A percentile compares a stretch with the other conserved stretches of the same genome.
Evolutionary conservation across 2,113 vertebrate genomes (phyloP).

Genomic region (Lipophrys pholis): DNA sequence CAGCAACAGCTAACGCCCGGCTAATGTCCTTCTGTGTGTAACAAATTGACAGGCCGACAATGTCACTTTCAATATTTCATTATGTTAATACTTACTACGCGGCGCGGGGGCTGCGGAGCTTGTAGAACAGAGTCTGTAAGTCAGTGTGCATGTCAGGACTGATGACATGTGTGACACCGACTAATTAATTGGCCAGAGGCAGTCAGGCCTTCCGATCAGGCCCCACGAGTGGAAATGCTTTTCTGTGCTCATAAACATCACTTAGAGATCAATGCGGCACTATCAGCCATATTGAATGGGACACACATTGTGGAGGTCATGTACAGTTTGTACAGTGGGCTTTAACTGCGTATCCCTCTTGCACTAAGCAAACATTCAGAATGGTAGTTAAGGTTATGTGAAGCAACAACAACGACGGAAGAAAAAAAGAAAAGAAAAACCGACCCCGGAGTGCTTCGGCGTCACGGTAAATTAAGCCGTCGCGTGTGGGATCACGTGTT

Average conservation of each 20-base stretch:
- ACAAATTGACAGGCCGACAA: slow-evolving; percentile 24
- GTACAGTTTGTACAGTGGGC: slow-evolving; percentile 26
- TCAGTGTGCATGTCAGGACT: slow-evolving; percentile 30
- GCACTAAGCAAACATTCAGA: slow-evolving; percentile 43
- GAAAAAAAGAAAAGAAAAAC: slow-evolving; percentile 17
- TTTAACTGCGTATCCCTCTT: slow-evolving; percentile 25
- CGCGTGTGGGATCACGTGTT: too few relatives aligned
- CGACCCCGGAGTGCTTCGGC: slow-evolving; percentile 1
- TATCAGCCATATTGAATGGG: slow-evolving; percentile 43
- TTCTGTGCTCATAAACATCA: slow-evolving; percentile 27
- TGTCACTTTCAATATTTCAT: slow-evolving; percentile 44
- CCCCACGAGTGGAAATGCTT: slow-evolving; percentile 28
- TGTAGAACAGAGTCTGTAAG: slow-evolving; percentile 12
- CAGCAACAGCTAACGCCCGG: slow-evolving; percentile 19
- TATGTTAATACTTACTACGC: slow-evolving; percentile 11
- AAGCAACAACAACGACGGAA: slow-evolving; percentile 9
- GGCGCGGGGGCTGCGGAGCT: slow-evolving; percentile 10
- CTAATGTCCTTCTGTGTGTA: slow-evolving; percentile 10
- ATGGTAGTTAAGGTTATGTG: slow-evolving; percentile 25
- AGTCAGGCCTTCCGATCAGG: slow-evolving; percentile 3
- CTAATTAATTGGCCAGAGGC: slow-evolving; percentile 58
- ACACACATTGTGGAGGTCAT: slow-evolving; percentile 43
- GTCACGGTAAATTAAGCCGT: neutral
- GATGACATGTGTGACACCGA: slow-evolving; percentile 46
- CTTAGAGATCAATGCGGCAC: slow-evolving; percentile 41